These are phyloP conservation scores for Pelagia noctiluca DNA, from an alignment of 30 jellyfish, hydroid and myxozoan species.

Conservation along the genomic window DNA sequence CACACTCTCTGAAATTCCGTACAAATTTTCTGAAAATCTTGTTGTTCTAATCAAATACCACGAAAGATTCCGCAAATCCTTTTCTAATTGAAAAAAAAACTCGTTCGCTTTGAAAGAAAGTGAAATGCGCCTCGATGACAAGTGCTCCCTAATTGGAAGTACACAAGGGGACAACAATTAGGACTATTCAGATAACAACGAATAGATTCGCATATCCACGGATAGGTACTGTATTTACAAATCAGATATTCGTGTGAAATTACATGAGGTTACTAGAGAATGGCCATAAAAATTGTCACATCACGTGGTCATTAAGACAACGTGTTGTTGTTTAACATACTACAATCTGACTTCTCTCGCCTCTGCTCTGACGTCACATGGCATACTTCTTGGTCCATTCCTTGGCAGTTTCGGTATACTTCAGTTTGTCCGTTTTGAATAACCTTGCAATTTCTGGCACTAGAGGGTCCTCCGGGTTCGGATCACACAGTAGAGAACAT, in stretches of 20 bases:
- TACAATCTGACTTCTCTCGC: neutral
- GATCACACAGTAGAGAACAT: conserved; percentile 98
- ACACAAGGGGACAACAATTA: too few relatives aligned
- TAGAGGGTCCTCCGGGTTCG: conserved; percentile 99
- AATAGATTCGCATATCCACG: too few relatives aligned
- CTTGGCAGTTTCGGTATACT: conserved; percentile 81
- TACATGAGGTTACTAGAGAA: conserved; percentile 1
- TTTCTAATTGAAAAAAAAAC: too few relatives aligned
- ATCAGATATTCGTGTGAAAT: conserved; percentile 8
- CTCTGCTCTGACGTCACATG: conserved; percentile 79
- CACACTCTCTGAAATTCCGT: too few relatives aligned
- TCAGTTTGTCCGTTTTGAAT: conserved; percentile 72
- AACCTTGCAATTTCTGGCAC: conserved; percentile 96
- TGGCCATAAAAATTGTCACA: conserved; percentile 49
- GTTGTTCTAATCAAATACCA: too few relatives aligned
- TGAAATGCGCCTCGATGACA: too few relatives aligned
- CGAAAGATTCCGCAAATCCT: too few relatives aligned
- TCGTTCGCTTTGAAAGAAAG: too few relatives aligned
- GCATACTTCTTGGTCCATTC: conserved; percentile 97
- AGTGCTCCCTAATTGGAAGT: too few relatives aligned
- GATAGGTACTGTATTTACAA: conserved; percentile 11
- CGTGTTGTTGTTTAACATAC: conserved; percentile 27
- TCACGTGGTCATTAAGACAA: conserved; percentile 22
- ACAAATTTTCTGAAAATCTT: too few relatives aligned
- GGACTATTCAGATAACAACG: too few relatives aligned